A percentile compares a stretch with the other conserved stretches of the same genome.
phyloP scores from a whole-genome alignment of 2,888 invertebrate genomes.

The Xanthostigma xanthostigma region DNA sequence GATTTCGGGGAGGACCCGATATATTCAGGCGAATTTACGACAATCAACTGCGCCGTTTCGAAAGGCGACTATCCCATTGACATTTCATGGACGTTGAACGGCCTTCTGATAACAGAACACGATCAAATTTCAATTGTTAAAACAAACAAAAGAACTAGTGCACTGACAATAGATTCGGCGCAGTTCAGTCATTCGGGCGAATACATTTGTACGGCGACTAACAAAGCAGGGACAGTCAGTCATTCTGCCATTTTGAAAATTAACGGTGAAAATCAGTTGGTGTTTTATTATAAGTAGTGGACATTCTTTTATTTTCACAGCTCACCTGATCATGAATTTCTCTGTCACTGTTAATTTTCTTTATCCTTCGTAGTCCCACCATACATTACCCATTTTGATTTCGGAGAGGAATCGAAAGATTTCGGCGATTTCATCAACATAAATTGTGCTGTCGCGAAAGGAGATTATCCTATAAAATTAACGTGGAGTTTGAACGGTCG shows the following conservation, averaged over 20 bases:
- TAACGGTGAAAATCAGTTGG: not conserved
- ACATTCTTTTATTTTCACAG: not conserved
- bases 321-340: not conserved
- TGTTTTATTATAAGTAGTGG: slow-evolving; percentile 1
- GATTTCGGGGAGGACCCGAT: slow-evolving; percentile 48
- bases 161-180: slow-evolving; percentile 15
- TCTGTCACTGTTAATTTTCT: slow-evolving; percentile 13
- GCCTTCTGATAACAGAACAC: slow-evolving; percentile 39
- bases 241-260: slow-evolving; percentile 33
- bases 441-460: slow-evolving; percentile 53
- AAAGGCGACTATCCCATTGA: slow-evolving; percentile 58
- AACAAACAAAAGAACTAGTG: not conserved
- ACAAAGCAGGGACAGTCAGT: slow-evolving; percentile 46
- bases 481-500: slow-evolving; percentile 58
- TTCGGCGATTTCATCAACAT: slow-evolving; percentile 53
- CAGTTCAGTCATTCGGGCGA: slow-evolving; percentile 52
- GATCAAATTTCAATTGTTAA: slow-evolving; percentile 20
- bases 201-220: slow-evolving; percentile 53
- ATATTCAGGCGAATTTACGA: slow-evolving; percentile 49
- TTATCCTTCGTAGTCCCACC: slow-evolving; percentile 24
- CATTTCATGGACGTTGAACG: slow-evolving; percentile 55
- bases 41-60: slow-evolving; percentile 45
- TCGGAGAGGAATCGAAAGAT: slow-evolving; percentile 43
- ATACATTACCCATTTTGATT: slow-evolving; percentile 25
- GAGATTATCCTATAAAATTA: slow-evolving; percentile 59